These are phyloP conservation scores for Hypsopygia costalis DNA, from an alignment of 2,888 invertebrate species.

Conservation along the genomic window DNA sequence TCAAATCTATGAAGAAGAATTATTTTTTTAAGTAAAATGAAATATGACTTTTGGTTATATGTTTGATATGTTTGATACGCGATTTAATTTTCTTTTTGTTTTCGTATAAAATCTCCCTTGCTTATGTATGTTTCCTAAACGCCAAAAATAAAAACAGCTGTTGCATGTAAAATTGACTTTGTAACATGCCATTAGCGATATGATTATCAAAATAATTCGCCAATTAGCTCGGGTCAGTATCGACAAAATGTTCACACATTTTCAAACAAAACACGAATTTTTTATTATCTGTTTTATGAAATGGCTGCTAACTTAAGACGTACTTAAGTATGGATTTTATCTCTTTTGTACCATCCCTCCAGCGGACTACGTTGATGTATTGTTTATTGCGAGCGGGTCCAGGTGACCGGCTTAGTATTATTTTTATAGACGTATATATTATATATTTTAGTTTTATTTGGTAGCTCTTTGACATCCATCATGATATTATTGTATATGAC, in stretches of 20 bases:
- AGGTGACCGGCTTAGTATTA: conserved; percentile 28
- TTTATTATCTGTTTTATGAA: conserved; percentile 13
- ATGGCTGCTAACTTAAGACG: conserved; percentile 63
- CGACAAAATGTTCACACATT: conserved; percentile 22
- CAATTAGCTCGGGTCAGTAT: no score
- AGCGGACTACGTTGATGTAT: conserved; percentile 32
- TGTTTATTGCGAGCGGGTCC: conserved; percentile 19
- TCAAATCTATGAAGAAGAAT: no score
- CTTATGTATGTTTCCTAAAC: no score
- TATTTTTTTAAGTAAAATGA: no score
- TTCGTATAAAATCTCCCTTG: no score
- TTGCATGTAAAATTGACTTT: no score
- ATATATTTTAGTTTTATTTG: conserved; percentile 26
- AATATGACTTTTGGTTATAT: no score
- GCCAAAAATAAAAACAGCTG: no score
- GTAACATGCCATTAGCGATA: no score
- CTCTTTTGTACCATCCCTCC: conserved; percentile 46
- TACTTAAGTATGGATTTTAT: conserved; percentile 43
- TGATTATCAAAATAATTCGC: no score
- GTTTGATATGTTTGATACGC: no score
- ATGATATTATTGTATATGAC: conserved; percentile 13
- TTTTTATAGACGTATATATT: conserved; percentile 27
- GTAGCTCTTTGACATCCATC: conserved; percentile 34
- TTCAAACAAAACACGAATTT: conserved; percentile 17
- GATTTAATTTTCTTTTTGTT: no score